Evolutionary conservation across 2,113 vertebrate species (phyloP), one percentile per base, ranked within the genome.

Genomic region (Odocoileus hemionus): DNA sequence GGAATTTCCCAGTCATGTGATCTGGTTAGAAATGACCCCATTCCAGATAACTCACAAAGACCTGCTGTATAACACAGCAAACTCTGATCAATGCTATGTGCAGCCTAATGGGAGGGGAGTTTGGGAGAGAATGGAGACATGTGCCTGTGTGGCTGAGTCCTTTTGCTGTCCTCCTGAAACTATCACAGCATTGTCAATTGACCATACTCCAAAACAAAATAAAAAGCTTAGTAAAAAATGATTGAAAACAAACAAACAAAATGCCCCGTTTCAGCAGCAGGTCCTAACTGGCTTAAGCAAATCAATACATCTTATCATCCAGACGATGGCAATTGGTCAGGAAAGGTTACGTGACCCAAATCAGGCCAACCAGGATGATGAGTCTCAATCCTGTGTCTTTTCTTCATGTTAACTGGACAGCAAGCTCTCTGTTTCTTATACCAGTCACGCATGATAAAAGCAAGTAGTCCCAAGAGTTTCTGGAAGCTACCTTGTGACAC

Each of bases 1-100:
- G 95, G 95, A 82, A 96, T 97, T 97, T 96, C 97, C 94, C 80
- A 88, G 76, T 43, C 74, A 4, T 90, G 58, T 92, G 88, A 61
- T 80, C 87, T 85, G 43, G 52, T 80, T 28, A 76, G 85, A 93
- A 86, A 50, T 88, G 61, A 93, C 86, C 67, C 50, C 55, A 36
- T 47, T 78, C 58, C 45, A 76, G 76, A 76, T 76, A 43, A 26
- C 36, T 76, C 26, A 76, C 70, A 43, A 76, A 43, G 70, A 43
- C 12, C 70, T 76, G 43, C 70, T 76, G 7, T 26, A 26, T 76
- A 76, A 43, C 70, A 76, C 70, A 76, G 70, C 39, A 43, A 76
- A 43, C 39, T 76, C 70, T 76, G 39, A 39, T 43, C 70, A 76
- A 43, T 76, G 39, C 26, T 15, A 7, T 76, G 39, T 76, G 70